Evolutionary conservation across 2,888 invertebrate species (phyloP).

Genomic region (Encarsia formosa): DNA sequence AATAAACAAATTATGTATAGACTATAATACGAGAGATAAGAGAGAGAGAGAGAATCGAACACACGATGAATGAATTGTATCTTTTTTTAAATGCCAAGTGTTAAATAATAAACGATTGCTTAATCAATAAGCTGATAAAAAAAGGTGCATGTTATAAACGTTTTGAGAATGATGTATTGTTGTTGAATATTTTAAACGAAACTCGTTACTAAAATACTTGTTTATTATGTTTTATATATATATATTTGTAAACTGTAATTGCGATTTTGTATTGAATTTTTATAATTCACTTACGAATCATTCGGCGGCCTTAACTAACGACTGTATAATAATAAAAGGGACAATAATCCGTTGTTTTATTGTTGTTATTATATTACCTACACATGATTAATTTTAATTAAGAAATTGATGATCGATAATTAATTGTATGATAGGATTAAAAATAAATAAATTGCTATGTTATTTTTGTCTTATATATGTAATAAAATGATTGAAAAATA

Average conservation of each 20-base stretch:
- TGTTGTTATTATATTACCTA: too few species aligned
- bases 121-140: conserved; percentile 6
- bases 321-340: conserved; percentile 27
- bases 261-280: conserved; percentile 13
- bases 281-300: not conserved
- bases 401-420: too few species aligned
- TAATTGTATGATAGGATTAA: too few species aligned
- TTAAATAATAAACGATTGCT: conserved; percentile 7
- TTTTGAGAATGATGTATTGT: conserved; percentile 17
- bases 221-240: conserved; percentile 21
- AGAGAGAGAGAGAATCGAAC: too few species aligned
- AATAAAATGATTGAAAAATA: too few species aligned
- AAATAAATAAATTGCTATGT: too few species aligned
- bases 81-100: conserved; percentile 9
- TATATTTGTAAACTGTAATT: conserved; percentile 13
- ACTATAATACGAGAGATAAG: too few species aligned
- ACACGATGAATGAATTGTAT: not conserved
- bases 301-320: conserved; percentile 10
- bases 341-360: conserved; percentile 22
- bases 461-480: too few species aligned
- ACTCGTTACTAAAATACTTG: conserved; percentile 22
- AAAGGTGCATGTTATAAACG: conserved; percentile 17
- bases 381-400: too few species aligned
- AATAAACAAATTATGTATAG: too few species aligned
- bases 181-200: conserved; percentile 22